Evolutionary conservation across 2,888 invertebrate genomes (phyloP).

Genomic region (Protophormia terraenovae): DNA sequence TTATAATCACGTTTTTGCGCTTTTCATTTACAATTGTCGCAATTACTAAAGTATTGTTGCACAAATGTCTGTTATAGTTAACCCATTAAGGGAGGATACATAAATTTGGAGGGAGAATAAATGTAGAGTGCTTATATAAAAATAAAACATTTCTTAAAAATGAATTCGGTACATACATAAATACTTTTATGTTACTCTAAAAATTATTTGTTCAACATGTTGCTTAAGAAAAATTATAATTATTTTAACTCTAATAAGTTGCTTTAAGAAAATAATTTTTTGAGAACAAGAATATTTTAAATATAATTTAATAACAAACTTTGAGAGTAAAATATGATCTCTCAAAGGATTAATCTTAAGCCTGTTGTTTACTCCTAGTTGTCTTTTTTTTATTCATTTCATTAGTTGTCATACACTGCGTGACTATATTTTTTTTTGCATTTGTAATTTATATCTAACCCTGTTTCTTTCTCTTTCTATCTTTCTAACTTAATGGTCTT

Average conservation of each 20-base stretch:
- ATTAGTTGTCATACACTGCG: slow-evolving; percentile 52
- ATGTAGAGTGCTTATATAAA: no score
- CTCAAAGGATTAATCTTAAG: slow-evolving; percentile 40
- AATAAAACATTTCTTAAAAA: no score
- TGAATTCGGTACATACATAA: no score
- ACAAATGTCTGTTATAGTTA: slow-evolving; percentile 22
- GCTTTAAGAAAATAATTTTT: neutral
- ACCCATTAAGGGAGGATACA: neutral
- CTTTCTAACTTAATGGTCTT: neutral
- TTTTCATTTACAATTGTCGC: slow-evolving; percentile 61
- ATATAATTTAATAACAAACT: no score
- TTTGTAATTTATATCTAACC: slow-evolving; percentile 63
- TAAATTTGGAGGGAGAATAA: no score
- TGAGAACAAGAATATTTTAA: no score
- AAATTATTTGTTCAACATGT: no score
- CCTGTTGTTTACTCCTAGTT: slow-evolving; percentile 2
- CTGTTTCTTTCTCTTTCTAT: slow-evolving; percentile 29
- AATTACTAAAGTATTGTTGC: slow-evolving; percentile 64
- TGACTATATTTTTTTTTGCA: slow-evolving; percentile 39
- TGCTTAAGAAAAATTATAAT: no score
- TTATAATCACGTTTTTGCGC: slow-evolving; percentile 66
- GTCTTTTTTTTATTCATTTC: neutral
- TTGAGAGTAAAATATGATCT: no score
- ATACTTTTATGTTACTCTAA: no score
- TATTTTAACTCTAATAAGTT: no score